Percentiles rank a stretch among this genome's conserved stretches.
phyloP scores from a whole-genome alignment of 2,797 vertebrate species.

The Apogon hyalosoma region DNA sequence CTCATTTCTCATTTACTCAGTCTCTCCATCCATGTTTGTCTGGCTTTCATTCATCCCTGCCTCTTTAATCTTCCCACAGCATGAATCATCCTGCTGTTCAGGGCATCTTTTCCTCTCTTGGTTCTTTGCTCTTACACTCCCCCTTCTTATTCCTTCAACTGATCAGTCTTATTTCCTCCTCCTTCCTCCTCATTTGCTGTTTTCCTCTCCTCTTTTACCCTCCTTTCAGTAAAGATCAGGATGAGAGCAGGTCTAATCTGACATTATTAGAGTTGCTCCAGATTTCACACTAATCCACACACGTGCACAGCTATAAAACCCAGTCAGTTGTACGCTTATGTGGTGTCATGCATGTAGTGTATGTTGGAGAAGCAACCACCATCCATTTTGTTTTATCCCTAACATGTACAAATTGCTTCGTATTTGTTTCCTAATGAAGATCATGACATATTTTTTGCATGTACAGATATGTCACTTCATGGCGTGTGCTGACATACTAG shows the following conservation, averaged over 20 bases:
- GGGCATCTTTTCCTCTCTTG: constrained; percentile 16
- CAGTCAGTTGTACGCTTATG: constrained; percentile 3
- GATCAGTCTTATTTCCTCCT: constrained; percentile 9
- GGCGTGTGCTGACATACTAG: constrained; percentile 43
- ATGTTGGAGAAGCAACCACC: constrained; percentile 3
- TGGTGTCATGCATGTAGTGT: constrained; percentile 15
- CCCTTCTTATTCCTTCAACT: constrained; percentile 18
- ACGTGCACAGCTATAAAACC: constrained; percentile 8
- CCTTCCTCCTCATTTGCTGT: background rate
- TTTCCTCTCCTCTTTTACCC: background rate
- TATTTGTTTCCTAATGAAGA: constrained; percentile 1
- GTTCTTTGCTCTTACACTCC: constrained; percentile 6
- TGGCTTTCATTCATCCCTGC: constrained; percentile 52
- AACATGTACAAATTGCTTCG: constrained; percentile 6
- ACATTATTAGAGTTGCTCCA: constrained; percentile 46
- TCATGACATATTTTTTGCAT: constrained; percentile 12
- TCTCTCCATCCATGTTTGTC: constrained; percentile 39
- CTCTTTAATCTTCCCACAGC: constrained; percentile 60
- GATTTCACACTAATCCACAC: constrained; percentile 42
- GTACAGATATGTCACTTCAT: constrained; percentile 30
- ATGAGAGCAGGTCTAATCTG: constrained; percentile 40
- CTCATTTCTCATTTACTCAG: constrained; percentile 36
- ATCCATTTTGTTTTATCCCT: constrained; percentile 19
- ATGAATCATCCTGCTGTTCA: constrained; percentile 47
- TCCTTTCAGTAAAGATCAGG: constrained; percentile 5